phyloP scores from a whole-genome alignment of 2,113 vertebrate genomes.

The Isichthys henryi region DNA sequence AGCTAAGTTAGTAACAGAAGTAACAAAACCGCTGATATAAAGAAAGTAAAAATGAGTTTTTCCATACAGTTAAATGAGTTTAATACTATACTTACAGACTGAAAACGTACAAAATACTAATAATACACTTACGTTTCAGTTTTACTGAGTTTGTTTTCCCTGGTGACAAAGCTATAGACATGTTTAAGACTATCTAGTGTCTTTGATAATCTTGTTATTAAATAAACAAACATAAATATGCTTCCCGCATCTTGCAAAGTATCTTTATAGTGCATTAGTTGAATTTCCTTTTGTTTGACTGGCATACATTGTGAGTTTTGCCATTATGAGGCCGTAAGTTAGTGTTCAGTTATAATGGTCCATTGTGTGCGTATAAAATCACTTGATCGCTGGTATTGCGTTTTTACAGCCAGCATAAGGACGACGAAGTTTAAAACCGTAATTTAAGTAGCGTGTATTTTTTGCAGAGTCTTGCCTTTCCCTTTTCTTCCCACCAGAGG shows the following conservation, averaged over 20 bases:
- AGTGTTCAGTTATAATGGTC: not conserved
- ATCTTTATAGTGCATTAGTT: not conserved
- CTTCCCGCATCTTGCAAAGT: not conserved
- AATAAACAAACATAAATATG: not conserved
- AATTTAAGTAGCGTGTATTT: not conserved
- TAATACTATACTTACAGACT: not conserved
- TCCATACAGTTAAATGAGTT: not conserved
- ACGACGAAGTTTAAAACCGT: not conserved
- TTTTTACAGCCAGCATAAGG: not conserved
- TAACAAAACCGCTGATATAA: not conserved
- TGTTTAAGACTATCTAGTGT: not conserved
- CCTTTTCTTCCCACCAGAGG: slow-evolving; percentile 11
- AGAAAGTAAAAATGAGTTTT: not conserved
- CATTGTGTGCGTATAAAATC: not conserved
- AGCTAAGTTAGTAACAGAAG: not conserved
- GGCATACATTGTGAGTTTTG: not conserved
- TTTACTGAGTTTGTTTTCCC: not conserved
- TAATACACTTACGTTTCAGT: not conserved
- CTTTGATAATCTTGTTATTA: not conserved
- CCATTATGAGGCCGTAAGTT: not conserved
- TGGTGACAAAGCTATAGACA: not conserved
- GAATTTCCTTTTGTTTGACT: not conserved
- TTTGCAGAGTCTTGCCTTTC: slow-evolving; percentile 45
- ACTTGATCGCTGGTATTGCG: not conserved
- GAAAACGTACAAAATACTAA: not conserved